A percentile compares a stretch with the other conserved stretches of the same genome.
Evolutionary conservation across 2,888 invertebrate genomes (phyloP).

Genomic region (Vesta saturnalis): DNA sequence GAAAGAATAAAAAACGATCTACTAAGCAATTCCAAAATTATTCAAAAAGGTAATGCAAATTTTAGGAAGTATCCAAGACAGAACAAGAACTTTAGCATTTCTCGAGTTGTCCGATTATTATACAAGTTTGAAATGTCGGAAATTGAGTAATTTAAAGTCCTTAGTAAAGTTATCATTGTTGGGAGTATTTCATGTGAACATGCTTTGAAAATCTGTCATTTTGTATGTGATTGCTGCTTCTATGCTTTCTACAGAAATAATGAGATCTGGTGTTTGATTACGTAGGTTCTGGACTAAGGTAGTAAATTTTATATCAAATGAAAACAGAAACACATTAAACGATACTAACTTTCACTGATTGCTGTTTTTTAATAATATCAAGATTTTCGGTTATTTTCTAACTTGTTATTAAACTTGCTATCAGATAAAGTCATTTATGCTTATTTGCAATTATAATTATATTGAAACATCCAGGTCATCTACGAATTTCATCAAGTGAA

Average conservation of each 20-base stretch:
- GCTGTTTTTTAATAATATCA: too few relatives aligned
- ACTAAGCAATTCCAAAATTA: too few relatives aligned
- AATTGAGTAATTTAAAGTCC: constrained; percentile 6
- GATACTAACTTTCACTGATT: too few relatives aligned
- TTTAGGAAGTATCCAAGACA: not conserved
- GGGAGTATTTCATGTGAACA: constrained; percentile 7
- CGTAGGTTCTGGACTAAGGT: not conserved
- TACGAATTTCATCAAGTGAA: too few relatives aligned
- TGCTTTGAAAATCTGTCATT: constrained; percentile 10
- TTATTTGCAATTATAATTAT: too few relatives aligned
- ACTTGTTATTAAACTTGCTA: too few relatives aligned
- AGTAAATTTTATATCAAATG: not conserved
- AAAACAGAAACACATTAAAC: not conserved
- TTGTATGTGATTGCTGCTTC: constrained; percentile 4
- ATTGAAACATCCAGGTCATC: too few relatives aligned
- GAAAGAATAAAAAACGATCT: too few relatives aligned
- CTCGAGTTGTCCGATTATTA: constrained; percentile 11
- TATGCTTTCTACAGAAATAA: not conserved
- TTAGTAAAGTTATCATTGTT: constrained; percentile 3
- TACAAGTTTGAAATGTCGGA: not conserved
- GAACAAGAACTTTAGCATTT: not conserved
- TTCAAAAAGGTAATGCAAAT: constrained; percentile 4
- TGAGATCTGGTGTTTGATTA: not conserved
- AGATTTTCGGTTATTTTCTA: too few relatives aligned
- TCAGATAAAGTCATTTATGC: too few relatives aligned